Percentiles rank a stretch among this genome's conserved stretches.
phyloP scores from a whole-genome alignment of 2,888 invertebrate species.

The Torymus auratus region DNA sequence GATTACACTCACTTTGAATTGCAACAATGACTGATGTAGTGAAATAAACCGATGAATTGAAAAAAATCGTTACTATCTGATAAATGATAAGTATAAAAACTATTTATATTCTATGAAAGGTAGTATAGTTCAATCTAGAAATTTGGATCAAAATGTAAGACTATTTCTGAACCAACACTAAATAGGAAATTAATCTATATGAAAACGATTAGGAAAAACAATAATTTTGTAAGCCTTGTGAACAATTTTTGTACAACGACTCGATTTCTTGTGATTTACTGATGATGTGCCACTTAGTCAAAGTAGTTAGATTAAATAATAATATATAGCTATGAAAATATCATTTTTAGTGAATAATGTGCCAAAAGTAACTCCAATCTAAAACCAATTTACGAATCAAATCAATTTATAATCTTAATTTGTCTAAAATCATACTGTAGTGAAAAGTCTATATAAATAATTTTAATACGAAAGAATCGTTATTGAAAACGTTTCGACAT shows the following conservation, averaged over 20 bases:
- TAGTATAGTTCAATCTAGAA: no score
- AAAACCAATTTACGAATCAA: neutral
- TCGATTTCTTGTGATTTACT: conserved; percentile 52
- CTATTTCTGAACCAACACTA: no score
- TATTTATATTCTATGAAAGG: no score
- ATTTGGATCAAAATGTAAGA: no score
- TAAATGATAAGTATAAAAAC: neutral
- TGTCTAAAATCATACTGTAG: conserved; percentile 26
- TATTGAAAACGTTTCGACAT: conserved; percentile 55
- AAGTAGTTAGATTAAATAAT: conserved; percentile 11
- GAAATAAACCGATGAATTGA: neutral
- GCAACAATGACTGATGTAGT: neutral
- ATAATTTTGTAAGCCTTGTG: conserved; percentile 12
- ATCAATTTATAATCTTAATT: conserved; percentile 18
- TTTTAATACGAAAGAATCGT: neutral
- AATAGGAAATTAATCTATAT: no score
- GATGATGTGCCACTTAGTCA: conserved; percentile 45
- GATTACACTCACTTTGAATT: no score
- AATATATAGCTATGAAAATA: conserved; percentile 13
- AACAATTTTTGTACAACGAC: conserved; percentile 51
- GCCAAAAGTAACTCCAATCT: conserved; percentile 32
- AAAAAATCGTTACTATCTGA: neutral
- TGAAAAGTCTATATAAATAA: conserved; percentile 24
- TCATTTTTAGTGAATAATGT: conserved; percentile 30
- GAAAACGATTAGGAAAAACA: conserved; percentile 6